A percentile compares a stretch with the other conserved stretches of the same genome.
Evolutionary conservation across 2,888 invertebrate genomes (phyloP).

Genomic region (Brachylomia viminalis): DNA sequence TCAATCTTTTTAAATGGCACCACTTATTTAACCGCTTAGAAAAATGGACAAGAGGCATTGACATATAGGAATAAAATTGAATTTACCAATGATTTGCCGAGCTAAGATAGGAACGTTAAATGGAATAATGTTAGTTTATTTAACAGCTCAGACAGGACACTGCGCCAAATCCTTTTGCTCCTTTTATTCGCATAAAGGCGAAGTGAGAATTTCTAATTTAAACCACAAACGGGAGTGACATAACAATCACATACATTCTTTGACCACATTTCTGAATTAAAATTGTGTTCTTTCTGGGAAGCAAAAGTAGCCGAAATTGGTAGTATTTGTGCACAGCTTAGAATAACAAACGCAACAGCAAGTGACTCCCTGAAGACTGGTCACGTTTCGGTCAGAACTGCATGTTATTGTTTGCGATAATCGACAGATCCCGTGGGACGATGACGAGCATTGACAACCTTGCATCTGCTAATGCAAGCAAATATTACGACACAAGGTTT

Average conservation of each 20-base stretch:
- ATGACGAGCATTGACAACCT: conserved; percentile 72
- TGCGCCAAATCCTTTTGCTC: conserved; percentile 23
- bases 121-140: conserved; percentile 17
- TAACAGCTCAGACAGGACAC: conserved; percentile 11
- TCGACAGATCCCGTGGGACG: conserved; percentile 77
- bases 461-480: conserved; percentile 86
- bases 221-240: conserved; percentile 43
- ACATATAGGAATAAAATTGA: neutral
- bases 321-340: conserved; percentile 74
- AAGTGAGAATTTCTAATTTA: conserved; percentile 48
- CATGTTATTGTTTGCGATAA: conserved; percentile 79
- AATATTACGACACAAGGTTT: conserved; percentile 64
- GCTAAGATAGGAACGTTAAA: neutral
- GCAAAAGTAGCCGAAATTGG: conserved; percentile 70
- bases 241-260: conserved; percentile 28
- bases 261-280: conserved; percentile 36
- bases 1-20: neutral
- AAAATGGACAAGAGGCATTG: neutral
- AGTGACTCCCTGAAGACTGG: conserved; percentile 63
- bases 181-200: conserved; percentile 38
- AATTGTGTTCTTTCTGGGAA: conserved; percentile 66
- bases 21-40: neutral
- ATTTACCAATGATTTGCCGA: neutral
- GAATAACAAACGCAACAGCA: conserved; percentile 79
- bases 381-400: conserved; percentile 69